Evolutionary conservation across 2,797 vertebrate species (phyloP).

Genomic region (Acestrorhynchus altus): DNA sequence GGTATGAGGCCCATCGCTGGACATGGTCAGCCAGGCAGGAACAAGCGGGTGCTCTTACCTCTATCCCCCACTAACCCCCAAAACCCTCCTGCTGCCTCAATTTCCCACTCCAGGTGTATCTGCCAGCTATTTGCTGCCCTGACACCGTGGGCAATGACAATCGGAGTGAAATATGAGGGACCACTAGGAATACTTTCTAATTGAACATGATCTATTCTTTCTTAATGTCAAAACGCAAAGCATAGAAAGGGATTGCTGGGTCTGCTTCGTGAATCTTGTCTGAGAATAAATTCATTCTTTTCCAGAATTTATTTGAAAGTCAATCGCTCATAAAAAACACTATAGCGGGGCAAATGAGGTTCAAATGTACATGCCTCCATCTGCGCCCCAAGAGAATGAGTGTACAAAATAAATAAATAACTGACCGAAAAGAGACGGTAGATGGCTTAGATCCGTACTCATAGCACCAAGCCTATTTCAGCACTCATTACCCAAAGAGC

Average conservation of each 20-base stretch:
- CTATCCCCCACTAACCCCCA: conserved; percentile 17
- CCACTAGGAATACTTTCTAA: conserved; percentile 58
- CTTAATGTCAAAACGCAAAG: conserved; percentile 35
- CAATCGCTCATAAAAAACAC: conserved; percentile 48
- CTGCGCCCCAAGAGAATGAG: conserved; percentile 58
- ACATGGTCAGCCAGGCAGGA: conserved; percentile 61
- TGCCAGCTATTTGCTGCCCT: conserved; percentile 48
- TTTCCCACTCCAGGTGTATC: conserved; percentile 61
- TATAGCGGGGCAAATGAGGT: conserved; percentile 36
- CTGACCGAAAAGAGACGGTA: conserved; percentile 33
- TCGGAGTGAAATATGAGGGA: conserved; percentile 75
- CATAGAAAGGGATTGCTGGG: conserved; percentile 7
- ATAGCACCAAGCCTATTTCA: conserved; percentile 78
- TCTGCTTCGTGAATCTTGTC: not conserved
- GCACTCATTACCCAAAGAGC: conserved; percentile 82
- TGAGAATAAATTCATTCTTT: conserved; percentile 29
- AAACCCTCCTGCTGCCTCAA: conserved; percentile 22
- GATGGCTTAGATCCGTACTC: conserved; percentile 65
- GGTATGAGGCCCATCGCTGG: conserved; percentile 70
- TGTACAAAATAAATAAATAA: not conserved
- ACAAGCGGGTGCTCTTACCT: conserved; percentile 40
- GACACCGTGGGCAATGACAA: conserved; percentile 50
- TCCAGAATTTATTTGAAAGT: conserved; percentile 27
- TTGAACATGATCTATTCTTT: conserved; percentile 53
- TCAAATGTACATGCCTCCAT: conserved; percentile 45